A percentile compares a stretch with the other conserved stretches of the same genome.
Conservation (phyloP, 2,888 invertebrate genomes). For the Acrobasis consociella region DNA sequence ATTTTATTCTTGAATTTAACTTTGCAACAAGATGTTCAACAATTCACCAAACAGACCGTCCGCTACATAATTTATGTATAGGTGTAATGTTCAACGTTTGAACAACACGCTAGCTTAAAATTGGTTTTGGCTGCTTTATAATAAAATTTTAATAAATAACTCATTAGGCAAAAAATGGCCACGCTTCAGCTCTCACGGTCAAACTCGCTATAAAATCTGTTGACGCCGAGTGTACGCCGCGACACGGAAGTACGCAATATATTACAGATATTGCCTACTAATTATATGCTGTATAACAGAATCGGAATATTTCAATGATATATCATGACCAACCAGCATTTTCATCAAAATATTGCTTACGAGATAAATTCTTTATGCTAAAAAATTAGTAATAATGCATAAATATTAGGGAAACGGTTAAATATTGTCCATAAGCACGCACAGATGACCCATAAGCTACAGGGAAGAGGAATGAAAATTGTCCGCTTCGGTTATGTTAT, state of each 20-base stretch:
- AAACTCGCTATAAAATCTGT: slow-evolving; percentile 77
- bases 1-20: background rate
- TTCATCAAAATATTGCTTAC: slow-evolving; percentile 22
- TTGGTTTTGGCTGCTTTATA: slow-evolving; percentile 68
- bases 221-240: slow-evolving; percentile 52
- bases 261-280: slow-evolving; percentile 54
- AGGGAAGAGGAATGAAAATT: background rate
- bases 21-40: background rate
- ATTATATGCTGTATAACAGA: slow-evolving; percentile 55
- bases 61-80: slow-evolving; percentile 43
- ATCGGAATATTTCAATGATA: slow-evolving; percentile 51
- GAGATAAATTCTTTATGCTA: background rate
- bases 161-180: slow-evolving; percentile 76
- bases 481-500: background rate
- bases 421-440: background rate
- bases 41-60: background rate
- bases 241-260: slow-evolving; percentile 58
- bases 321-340: slow-evolving; percentile 43
- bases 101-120: slow-evolving; percentile 60
- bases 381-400: too few species aligned
- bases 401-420: background rate
- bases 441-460: background rate
- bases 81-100: slow-evolving; percentile 57
- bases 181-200: slow-evolving; percentile 78
- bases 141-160: slow-evolving; percentile 79